Evolutionary conservation across 2,797 vertebrate species (phyloP).

Genomic region (Gymnoscopelus microlampas): DNA sequence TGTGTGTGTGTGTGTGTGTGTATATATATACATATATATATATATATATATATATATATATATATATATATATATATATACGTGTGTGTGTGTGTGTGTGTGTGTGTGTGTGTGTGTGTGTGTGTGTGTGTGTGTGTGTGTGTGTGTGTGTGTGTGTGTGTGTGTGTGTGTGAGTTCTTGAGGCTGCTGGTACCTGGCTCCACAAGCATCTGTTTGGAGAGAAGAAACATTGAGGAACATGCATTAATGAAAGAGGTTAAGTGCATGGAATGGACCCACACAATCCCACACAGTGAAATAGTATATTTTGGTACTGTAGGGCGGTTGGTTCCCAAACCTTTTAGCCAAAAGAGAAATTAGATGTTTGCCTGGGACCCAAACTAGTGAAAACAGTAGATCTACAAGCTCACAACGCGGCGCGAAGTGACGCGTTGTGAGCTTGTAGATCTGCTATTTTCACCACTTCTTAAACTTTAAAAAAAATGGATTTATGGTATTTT

Average conservation of each 20-base stretch:
- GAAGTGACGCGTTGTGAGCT: no score
- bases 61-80: slow-evolving; percentile 6
- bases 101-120: slow-evolving; percentile 52
- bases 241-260: slow-evolving; percentile 41
- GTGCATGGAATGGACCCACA: slow-evolving; percentile 35
- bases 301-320: slow-evolving; percentile 4
- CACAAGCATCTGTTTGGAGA: slow-evolving; percentile 49
- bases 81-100: slow-evolving; percentile 53
- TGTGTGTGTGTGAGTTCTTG: slow-evolving; percentile 41
- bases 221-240: slow-evolving; percentile 48
- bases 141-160: slow-evolving; percentile 41
- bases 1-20: slow-evolving; percentile 48
- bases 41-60: no score
- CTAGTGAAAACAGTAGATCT: no score
- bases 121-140: slow-evolving; percentile 28
- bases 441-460: no score
- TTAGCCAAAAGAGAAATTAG: no score
- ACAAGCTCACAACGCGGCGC: no score
- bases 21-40: slow-evolving; percentile 3
- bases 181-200: slow-evolving; percentile 42
- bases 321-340: no score
- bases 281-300: slow-evolving; percentile 31
- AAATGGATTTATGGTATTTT: no score
- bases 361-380: no score
- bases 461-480: no score